Base-by-base conservation (phyloP, 2,888 invertebrate genomes). In the Microplitis deprimator region DNA sequence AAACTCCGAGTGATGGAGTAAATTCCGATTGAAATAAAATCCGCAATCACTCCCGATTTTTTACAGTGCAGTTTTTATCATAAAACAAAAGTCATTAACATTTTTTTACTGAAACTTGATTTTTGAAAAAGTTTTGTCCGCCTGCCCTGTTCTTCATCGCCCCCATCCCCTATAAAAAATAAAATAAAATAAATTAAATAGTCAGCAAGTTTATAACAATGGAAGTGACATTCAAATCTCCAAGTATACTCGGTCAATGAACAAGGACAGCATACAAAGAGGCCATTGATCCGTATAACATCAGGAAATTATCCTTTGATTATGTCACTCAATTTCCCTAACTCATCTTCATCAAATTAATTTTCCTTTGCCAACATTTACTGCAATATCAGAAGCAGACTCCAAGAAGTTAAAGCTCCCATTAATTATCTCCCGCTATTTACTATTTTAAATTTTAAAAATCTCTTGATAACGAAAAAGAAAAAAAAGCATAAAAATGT, bases 221-320 rank as follows among this genome's bases (percentile, higher is more conserved):
- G 39, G 60, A 38, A n/a, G 16, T 38, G 20, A 20, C 60, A 29
- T 29, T 8, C 10, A 64, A 16, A 38, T 72, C 40, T 62, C 39
- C 4, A 29, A 71, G 6, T 61, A n/a, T 17, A 61, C 13, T 60
- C 62, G 40, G 60, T 4, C 60, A 67, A 41, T 60, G 76, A 68
- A 73, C 70, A 69, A 77, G 68, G 61, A 71, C 50, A 29, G n/a
- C 62, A 62, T 1, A n/a, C 60, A 79, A 77, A 78, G 74, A 79
- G 82, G 79, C 74, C 81, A 79, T 75, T 79, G 82, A 79, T 73
- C 75, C 82, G 80, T 80, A 75, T 78, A 77, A 79, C 80, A 79
- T 70, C 83, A 83, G 86, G 86, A 86, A 86, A 86, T 86, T 86
- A 80, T 81, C 81, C 82, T 81, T 79, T 82, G 80, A 78, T 77